Conservation (phyloP, 1,140 invertebrate species). For the Pissodes strobi region DNA sequence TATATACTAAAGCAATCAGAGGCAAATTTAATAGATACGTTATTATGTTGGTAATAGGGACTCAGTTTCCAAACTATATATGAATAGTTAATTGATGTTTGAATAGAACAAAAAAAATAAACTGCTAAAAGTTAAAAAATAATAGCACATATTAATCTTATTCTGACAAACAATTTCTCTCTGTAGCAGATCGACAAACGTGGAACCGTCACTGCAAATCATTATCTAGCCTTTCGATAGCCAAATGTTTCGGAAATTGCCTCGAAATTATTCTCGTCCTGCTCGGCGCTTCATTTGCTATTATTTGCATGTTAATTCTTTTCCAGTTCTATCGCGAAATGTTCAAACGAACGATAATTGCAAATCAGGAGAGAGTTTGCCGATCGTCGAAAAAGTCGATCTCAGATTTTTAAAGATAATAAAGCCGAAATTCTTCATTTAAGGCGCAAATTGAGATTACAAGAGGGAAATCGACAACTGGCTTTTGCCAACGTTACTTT, state of each 20-base stretch:
- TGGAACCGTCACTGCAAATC: constrained; percentile 7
- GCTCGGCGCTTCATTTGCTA: constrained; percentile 43
- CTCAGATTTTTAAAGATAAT: constrained; percentile 22
- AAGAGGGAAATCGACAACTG: neutral
- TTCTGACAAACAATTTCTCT: no score
- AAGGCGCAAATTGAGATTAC: neutral
- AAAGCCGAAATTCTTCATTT: constrained; percentile 10
- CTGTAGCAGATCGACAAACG: no score
- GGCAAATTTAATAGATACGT: no score
- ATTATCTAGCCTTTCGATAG: constrained; percentile 30
- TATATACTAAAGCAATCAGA: no score
- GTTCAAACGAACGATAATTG: constrained; percentile 34
- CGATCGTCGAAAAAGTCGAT: constrained; percentile 27
- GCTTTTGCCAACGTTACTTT: no score
- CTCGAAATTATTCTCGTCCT: constrained; percentile 44
- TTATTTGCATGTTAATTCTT: constrained; percentile 48
- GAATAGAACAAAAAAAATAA: no score
- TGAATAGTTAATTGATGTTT: no score
- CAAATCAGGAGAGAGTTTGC: constrained; percentile 16
- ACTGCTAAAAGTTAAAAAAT: no score
- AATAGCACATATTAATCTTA: no score
- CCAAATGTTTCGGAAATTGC: constrained; percentile 49
- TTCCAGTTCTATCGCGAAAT: constrained; percentile 18
- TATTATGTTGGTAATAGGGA: no score
- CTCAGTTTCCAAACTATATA: no score